Conservation (phyloP, 2,113 vertebrate species). For the Nesogale talazaci region DNA sequence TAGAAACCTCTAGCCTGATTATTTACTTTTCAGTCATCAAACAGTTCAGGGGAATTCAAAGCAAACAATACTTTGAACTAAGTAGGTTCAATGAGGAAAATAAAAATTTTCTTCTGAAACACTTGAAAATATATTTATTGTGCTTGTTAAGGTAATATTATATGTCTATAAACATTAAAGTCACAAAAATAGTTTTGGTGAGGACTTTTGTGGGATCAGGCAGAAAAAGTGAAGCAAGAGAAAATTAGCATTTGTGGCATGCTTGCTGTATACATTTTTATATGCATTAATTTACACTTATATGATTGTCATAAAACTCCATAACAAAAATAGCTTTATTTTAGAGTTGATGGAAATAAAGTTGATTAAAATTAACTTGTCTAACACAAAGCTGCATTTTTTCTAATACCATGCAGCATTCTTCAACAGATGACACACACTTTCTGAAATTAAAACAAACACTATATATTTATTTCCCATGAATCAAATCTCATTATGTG, state of each 20-base stretch:
- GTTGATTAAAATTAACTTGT: constrained; percentile 44
- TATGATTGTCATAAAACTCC: neutral
- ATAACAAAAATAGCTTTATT: neutral
- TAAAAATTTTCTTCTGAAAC: constrained; percentile 28
- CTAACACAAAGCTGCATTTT: neutral
- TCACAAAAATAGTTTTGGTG: constrained; percentile 3
- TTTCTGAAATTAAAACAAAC: neutral
- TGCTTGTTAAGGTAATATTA: neutral
- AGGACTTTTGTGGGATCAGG: neutral
- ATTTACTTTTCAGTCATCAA: constrained; percentile 52
- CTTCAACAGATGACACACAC: neutral
- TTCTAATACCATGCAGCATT: neutral
- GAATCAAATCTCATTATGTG: constrained; percentile 22
- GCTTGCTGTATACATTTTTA: neutral
- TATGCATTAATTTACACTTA: constrained; percentile 6
- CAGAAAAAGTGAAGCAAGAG: neutral
- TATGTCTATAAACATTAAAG: neutral
- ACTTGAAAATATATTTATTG: neutral
- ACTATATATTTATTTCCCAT: neutral
- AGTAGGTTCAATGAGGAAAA: neutral
- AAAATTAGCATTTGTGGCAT: neutral
- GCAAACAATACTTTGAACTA: constrained; percentile 41
- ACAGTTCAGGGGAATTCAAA: constrained; percentile 46
- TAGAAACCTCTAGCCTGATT: constrained; percentile 6
- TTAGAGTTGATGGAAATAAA: constrained; percentile 28